Base-by-base conservation (phyloP, 2,888 invertebrate species). In the Chymomyza procnemis region DNA sequence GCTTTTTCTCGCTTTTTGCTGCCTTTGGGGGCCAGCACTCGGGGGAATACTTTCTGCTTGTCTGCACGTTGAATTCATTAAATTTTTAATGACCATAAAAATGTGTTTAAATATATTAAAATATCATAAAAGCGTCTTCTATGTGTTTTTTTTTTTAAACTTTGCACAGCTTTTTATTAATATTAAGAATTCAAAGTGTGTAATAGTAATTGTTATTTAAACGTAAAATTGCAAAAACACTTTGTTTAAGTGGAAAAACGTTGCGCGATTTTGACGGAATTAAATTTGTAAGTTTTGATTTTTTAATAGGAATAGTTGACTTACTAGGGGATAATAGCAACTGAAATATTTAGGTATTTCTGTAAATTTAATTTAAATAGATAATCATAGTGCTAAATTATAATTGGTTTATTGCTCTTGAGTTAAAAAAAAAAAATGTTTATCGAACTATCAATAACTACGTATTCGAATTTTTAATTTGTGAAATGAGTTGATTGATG, bases 11-110 rank as follows among this genome's bases (percentile, higher is more conserved):
- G 54, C 34, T 12, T 19, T 50, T 41, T 69, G 54, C 26, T 9
- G n/a, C 14, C 19, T 59, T 57, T 57, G 30, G 46, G 46, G n/a
- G 26, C 52, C 52, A 34, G 19, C 34, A n/a, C 55, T 56, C 62
- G 2, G 8, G 34, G 59, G 61, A 63, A 55, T 66, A 48, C 9
- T 66, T 48, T 60, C 50, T 34, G 34, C 52, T 59, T 66, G 65
- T 66, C 48, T 47, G 47, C 68, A n/a, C n/a, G 16, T 14, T 47
- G 65, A 52, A 54, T 67, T 65, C 68, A 76, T 80, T 75, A 68
- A 73, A 77, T 69, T 69, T 74, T 80, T 74, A 82, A 80, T 71
- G 73, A 64, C 67, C 61, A 64, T 16, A 47, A 52, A 71, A 14
- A 54, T 21, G 18, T 50, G 18, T 19, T 18, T 19, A 21, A 54